These are phyloP conservation scores for Halictus rubicundus DNA, from an alignment of 1,140 invertebrate species.

Conservation along the genomic window DNA sequence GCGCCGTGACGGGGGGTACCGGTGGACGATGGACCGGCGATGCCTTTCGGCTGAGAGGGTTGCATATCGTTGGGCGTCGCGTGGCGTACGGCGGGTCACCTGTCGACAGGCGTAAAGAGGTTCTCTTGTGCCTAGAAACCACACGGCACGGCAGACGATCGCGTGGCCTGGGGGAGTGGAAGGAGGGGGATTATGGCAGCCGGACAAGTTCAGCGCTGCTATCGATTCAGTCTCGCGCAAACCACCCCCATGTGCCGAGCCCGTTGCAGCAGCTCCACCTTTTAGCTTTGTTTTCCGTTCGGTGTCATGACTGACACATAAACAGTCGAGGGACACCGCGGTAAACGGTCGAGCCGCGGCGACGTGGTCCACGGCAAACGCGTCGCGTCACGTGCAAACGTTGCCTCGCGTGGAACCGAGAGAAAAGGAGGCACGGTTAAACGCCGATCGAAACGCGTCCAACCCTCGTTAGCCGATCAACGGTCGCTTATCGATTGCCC, in stretches of 20 bases:
- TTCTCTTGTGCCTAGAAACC: slow-evolving; percentile 48
- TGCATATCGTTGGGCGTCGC: slow-evolving; percentile 15
- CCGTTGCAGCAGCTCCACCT: slow-evolving; percentile 51
- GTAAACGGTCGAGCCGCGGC: not conserved
- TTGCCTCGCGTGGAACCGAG: too few species aligned
- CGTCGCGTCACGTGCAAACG: too few species aligned
- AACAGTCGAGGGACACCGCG: slow-evolving; percentile 29
- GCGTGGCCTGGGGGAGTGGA: slow-evolving; percentile 22
- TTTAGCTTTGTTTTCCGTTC: slow-evolving; percentile 44
- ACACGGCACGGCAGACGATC: slow-evolving; percentile 1
- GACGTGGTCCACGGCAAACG: too few species aligned
- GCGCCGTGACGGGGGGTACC: too few species aligned
- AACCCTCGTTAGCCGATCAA: not conserved
- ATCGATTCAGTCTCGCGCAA: slow-evolving; percentile 74
- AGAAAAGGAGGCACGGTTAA: too few species aligned
- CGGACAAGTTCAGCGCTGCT: slow-evolving; percentile 68
- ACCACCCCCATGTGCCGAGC: slow-evolving; percentile 66
- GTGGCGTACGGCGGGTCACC: slow-evolving; percentile 31
- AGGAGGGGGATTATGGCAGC: slow-evolving; percentile 25
- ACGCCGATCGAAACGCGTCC: too few species aligned
- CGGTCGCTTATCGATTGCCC: slow-evolving; percentile 34
- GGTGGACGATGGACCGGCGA: not conserved
- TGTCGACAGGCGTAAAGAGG: slow-evolving; percentile 41
- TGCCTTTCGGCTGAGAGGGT: not conserved
- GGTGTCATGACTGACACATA: slow-evolving; percentile 51